phyloP scores from a whole-genome alignment of 2,888 invertebrate genomes.

The Steinernema scapterisci region DNA sequence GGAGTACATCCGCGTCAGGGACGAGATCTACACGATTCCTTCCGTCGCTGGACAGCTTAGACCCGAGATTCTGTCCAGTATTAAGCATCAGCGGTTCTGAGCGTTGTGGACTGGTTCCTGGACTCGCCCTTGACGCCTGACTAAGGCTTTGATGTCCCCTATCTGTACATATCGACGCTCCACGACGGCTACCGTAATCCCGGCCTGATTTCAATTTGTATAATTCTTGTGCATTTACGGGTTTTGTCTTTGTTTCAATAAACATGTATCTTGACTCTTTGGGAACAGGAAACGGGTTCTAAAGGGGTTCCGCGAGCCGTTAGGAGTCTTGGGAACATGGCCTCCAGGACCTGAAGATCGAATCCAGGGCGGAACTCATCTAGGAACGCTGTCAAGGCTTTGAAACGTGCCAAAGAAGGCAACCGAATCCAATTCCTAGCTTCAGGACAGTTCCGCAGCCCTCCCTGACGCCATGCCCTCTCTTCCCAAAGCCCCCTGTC shows the following conservation, averaged over 20 bases:
- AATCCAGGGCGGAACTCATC: too few relatives aligned
- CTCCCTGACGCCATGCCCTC: too few relatives aligned
- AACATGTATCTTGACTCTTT: not conserved
- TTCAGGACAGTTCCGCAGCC: too few relatives aligned
- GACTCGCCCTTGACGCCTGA: not conserved
- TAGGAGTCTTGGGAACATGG: too few relatives aligned
- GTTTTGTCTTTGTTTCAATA: not conserved
- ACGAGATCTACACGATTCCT: conserved; percentile 33
- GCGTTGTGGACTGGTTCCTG: too few relatives aligned
- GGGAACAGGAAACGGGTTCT: not conserved
- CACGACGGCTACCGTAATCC: conserved; percentile 7
- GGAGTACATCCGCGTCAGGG: conserved; percentile 9
- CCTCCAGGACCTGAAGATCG: too few relatives aligned
- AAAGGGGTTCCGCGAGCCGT: too few relatives aligned
- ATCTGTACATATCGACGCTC: not conserved
- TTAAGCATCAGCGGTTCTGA: conserved; percentile 22
- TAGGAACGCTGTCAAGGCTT: too few relatives aligned
- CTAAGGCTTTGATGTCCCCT: not conserved
- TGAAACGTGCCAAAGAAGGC: too few relatives aligned
- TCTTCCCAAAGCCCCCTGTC: too few relatives aligned
- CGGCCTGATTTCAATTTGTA: not conserved
- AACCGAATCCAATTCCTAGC: too few relatives aligned
- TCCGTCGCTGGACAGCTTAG: conserved; percentile 10
- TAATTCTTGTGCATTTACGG: not conserved
- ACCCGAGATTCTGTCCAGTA: conserved; percentile 16